phyloP scores from a whole-genome alignment of 1,140 invertebrate species.

The Trialeurodes vaporariorum region DNA sequence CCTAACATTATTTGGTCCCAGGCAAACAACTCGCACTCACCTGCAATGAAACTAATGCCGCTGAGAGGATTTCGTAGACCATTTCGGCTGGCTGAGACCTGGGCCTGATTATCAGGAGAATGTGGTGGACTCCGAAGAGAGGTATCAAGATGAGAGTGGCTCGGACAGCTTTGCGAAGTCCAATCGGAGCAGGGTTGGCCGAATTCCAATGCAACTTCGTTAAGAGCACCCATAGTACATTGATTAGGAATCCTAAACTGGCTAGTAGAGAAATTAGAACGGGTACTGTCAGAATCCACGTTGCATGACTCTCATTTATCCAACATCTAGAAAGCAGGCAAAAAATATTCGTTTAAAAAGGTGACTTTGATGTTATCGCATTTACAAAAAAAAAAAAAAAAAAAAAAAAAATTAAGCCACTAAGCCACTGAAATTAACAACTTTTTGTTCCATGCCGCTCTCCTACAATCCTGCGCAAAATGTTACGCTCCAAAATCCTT shows the following conservation, averaged over 20 bases:
- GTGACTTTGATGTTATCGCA: too few relatives aligned
- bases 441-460: too few relatives aligned
- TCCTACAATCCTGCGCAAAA: too few relatives aligned
- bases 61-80: slow-evolving; percentile 71
- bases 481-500: too few relatives aligned
- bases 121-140: slow-evolving; percentile 70
- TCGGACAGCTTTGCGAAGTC: slow-evolving; percentile 45
- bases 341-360: too few relatives aligned
- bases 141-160: slow-evolving; percentile 69
- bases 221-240: slow-evolving; percentile 58
- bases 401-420: too few relatives aligned
- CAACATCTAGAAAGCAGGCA: slow-evolving; percentile 54
- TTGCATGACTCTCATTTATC: slow-evolving; percentile 58
- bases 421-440: too few relatives aligned
- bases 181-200: slow-evolving; percentile 27
- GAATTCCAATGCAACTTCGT: slow-evolving; percentile 49
- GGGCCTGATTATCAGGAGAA: slow-evolving; percentile 77
- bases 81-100: slow-evolving; percentile 51
- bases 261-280: slow-evolving; percentile 66
- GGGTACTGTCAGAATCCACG: slow-evolving; percentile 58
- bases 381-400: too few relatives aligned
- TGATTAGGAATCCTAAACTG: slow-evolving; percentile 69
- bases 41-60: slow-evolving; percentile 77
- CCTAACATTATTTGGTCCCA: too few relatives aligned
- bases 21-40: too few relatives aligned